Evolutionary conservation across 2,797 vertebrate species (phyloP).

Genomic region (Anguilla megastoma): DNA sequence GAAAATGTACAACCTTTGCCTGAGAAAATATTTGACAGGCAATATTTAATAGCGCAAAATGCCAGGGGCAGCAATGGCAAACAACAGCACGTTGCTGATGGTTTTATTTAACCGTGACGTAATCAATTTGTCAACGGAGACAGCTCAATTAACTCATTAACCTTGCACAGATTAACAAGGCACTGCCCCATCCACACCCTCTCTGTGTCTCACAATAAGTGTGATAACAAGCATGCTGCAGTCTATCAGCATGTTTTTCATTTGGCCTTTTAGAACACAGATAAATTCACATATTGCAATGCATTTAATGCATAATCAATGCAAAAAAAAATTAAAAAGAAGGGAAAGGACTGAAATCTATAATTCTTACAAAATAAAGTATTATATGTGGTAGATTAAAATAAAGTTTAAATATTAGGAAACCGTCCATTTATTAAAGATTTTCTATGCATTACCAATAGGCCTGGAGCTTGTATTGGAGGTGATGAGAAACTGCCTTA

Average conservation of each 20-base stretch:
- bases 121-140: constrained; percentile 35
- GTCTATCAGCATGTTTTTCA: not conserved
- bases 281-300: not conserved
- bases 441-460: not conserved
- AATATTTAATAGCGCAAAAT: constrained; percentile 28
- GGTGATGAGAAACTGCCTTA: not conserved
- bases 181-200: constrained; percentile 18
- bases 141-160: constrained; percentile 40
- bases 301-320: not conserved
- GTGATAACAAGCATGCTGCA: not conserved
- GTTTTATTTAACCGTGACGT: constrained; percentile 26
- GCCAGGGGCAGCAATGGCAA: not conserved
- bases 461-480: not conserved
- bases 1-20: not conserved
- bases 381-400: not conserved
- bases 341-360: not conserved
- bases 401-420: not conserved
- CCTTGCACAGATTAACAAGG: constrained; percentile 36
- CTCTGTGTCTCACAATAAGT: constrained; percentile 3
- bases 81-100: not conserved
- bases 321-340: not conserved
- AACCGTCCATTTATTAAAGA: not conserved
- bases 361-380: not conserved
- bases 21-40: constrained; percentile 22
- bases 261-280: not conserved